Conservation (phyloP, 2,797 vertebrate genomes). For the Dallia pectoralis region DNA sequence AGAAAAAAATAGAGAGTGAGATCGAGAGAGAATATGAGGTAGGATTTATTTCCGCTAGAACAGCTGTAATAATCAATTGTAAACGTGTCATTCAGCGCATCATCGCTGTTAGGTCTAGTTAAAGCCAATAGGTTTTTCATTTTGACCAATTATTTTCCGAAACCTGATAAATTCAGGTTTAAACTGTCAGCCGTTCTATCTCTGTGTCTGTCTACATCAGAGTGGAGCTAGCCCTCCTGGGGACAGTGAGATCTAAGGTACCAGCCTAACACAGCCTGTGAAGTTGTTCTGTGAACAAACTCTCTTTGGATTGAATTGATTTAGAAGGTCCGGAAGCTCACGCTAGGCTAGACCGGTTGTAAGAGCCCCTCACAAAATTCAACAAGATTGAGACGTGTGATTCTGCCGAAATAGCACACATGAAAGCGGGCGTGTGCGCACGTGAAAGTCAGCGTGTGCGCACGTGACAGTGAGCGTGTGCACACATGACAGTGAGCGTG, state of each 20-base stretch:
- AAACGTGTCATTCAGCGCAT: background rate
- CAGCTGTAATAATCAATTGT: conserved; percentile 1
- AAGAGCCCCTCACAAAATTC: background rate
- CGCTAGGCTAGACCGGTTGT: background rate
- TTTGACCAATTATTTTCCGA: conserved; percentile 2
- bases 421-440: too few relatives aligned
- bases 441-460: too few relatives aligned
- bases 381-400: background rate
- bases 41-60: conserved; percentile 1
- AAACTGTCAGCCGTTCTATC: conserved; percentile 11
- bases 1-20: too few relatives aligned
- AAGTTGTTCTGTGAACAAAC: conserved; percentile 1
- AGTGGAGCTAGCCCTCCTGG: background rate
- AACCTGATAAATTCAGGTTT: conserved; percentile 13
- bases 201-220: background rate
- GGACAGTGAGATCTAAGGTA: conserved; percentile 1
- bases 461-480: background rate
- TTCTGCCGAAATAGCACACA: background rate
- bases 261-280: background rate
- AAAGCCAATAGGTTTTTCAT: conserved; percentile 2
- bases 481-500: background rate
- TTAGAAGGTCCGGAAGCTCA: background rate
- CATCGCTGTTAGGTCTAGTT: conserved; percentile 18
- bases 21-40: background rate
- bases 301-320: conserved; percentile 3